A percentile compares a stretch with the other conserved stretches of the same genome.
These are phyloP conservation scores for Carabus problematicus DNA, from an alignment of 2,888 invertebrate genomes.

Conservation along the genomic window DNA sequence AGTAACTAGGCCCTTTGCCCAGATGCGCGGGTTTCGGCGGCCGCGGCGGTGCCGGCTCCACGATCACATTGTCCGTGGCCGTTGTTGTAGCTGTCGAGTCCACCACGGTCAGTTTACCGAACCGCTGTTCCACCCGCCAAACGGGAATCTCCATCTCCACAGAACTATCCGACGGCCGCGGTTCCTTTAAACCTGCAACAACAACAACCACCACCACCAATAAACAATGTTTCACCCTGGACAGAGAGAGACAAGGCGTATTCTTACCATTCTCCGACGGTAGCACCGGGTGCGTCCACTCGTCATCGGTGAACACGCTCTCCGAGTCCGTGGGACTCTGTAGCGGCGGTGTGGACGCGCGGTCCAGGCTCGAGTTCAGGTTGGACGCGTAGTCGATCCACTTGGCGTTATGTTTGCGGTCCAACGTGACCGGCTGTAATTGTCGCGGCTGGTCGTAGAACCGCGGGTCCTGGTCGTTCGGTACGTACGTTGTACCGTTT, in stretches of 20 bases:
- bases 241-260: too few species aligned
- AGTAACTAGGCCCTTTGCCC: constrained; percentile 61
- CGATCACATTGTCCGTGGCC: constrained; percentile 48
- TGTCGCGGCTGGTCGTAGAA: constrained; percentile 62
- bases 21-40: constrained; percentile 77
- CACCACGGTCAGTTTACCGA: constrained; percentile 51
- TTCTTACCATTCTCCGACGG: constrained; percentile 55
- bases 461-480: constrained; percentile 62
- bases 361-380: constrained; percentile 48
- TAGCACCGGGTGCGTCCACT: constrained; percentile 64
- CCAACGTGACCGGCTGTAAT: constrained; percentile 47
- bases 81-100: constrained; percentile 34
- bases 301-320: constrained; percentile 73
- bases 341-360: constrained; percentile 61
- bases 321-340: constrained; percentile 72
- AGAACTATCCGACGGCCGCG: constrained; percentile 65
- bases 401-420: constrained; percentile 53
- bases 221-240: not conserved
- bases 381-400: constrained; percentile 51
- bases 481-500: constrained; percentile 31
- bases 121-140: constrained; percentile 64
- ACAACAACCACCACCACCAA: constrained; percentile 51
- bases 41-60: constrained; percentile 67
- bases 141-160: constrained; percentile 62
- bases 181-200: constrained; percentile 50